Conservation (phyloP, 1,140 invertebrate genomes). For the Drosophila lowei region DNA sequence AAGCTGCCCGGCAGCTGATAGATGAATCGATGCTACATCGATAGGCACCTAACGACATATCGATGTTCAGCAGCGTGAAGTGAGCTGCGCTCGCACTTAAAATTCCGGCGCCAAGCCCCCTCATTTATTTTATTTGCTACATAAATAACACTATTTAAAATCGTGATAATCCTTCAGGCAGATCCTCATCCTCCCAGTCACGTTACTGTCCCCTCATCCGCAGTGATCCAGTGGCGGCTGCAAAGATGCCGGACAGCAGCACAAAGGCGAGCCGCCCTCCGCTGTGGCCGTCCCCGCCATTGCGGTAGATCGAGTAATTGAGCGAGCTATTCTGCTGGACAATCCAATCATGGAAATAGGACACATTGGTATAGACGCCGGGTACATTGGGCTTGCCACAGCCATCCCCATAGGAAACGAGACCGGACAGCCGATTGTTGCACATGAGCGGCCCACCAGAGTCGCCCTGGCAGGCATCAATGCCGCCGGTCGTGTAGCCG, state of each 20-base stretch:
- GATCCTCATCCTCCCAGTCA: too few species aligned
- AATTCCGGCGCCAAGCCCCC: too few species aligned
- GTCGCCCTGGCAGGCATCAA: slow-evolving; percentile 80
- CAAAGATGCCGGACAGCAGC: background rate
- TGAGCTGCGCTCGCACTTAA: too few species aligned
- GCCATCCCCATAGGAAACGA: slow-evolving; percentile 85
- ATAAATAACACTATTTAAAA: too few species aligned
- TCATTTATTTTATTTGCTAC: too few species aligned
- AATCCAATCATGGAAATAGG: slow-evolving; percentile 85
- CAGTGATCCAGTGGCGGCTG: background rate
- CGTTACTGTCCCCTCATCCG: too few species aligned
- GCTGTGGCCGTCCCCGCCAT: background rate
- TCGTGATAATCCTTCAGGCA: too few species aligned
- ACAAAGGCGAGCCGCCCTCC: background rate
- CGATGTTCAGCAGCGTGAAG: too few species aligned
- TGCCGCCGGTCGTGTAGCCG: slow-evolving; percentile 48
- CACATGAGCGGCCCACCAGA: slow-evolving; percentile 77
- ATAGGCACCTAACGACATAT: too few species aligned
- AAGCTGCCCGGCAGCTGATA: too few species aligned
- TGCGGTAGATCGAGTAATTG: slow-evolving; percentile 51
- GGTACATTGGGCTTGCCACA: slow-evolving; percentile 85
- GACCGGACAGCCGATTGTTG: slow-evolving; percentile 79
- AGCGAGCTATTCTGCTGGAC: slow-evolving; percentile 46
- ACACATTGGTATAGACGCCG: slow-evolving; percentile 87
- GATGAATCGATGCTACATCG: too few species aligned